Base-by-base conservation (phyloP, 53 echinoderm and acorn worm genomes). In the Arbacia lixula region DNA sequence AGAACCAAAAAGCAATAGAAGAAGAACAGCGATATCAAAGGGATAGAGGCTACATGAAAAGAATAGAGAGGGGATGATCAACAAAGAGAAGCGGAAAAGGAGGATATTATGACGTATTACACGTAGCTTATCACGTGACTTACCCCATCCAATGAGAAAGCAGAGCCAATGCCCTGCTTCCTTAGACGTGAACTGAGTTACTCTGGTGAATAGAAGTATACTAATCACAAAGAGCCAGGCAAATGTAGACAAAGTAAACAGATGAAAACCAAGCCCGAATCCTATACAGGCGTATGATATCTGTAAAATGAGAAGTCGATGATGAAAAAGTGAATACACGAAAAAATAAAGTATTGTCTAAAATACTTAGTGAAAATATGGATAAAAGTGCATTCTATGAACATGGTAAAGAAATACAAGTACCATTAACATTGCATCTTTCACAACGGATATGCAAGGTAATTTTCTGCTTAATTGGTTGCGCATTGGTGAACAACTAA, bases 191-290 rank as follows among this genome's bases (percentile, higher is more conserved):
- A 90, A 90, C 30, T 87, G 84, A 0, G 89, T 90, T 16, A 93
- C 81, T 27, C 93, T 66, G 11, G 93, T 93, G 65, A 93, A 93
- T 20, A 93, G 78, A 2, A 93, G 53, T 20, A 87, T 66, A 4
- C 90, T 79, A 62, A 93, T 76, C 22, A 90, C 87, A 41, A 93
- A 84, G 16, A 90, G 41, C 93, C 93, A 93, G 0, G 68, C 68
- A 14, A 71, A 90, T 20, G 85, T 64, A 8, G 84, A 39, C 53
- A 85, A 33, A 2, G 84, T 77, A 55, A 93, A 93, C 14, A 90
- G 87, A 53, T 93, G 93, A 68, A 83, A 85, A 12, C 74, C 93
- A 28, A 90, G 73, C 61, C 89, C 89, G 17, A 93, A 68, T n/a
- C 84, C 93, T 71, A 93, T 90, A 40, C 93, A 93, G 9, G 90